These are phyloP conservation scores for Trachurus trachurus DNA, from an alignment of 2,797 vertebrate genomes.

Conservation along the genomic window DNA sequence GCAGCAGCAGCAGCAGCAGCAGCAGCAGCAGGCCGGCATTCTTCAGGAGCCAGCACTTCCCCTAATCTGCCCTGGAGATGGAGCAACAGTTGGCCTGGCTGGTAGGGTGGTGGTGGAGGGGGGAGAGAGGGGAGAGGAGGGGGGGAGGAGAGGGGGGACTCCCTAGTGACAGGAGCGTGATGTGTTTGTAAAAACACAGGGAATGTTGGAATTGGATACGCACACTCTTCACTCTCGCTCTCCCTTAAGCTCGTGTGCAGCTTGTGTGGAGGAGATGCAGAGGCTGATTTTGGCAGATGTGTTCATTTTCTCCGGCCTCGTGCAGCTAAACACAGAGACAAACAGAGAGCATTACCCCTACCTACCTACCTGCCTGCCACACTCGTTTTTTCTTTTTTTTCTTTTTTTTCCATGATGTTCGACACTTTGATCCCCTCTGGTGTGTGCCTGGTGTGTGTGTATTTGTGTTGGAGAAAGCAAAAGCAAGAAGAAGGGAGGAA, in stretches of 20 bases:
- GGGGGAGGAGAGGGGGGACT: constrained; percentile 20
- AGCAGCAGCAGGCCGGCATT: constrained; percentile 77
- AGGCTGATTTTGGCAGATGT: constrained; percentile 68
- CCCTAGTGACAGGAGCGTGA: constrained; percentile 65
- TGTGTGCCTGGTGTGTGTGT: constrained; percentile 27
- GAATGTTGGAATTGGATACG: constrained; percentile 70
- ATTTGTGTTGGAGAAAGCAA: constrained; percentile 54
- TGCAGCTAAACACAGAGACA: constrained; percentile 47
- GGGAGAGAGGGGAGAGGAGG: background rate
- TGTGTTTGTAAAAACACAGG: constrained; percentile 71
- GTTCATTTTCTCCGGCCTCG: constrained; percentile 55
- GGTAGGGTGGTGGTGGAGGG: background rate
- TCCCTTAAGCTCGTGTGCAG: constrained; percentile 39
- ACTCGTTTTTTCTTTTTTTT: background rate
- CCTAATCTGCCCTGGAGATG: constrained; percentile 78
- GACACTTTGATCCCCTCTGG: constrained; percentile 46
- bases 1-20: background rate
- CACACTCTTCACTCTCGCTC: constrained; percentile 22
- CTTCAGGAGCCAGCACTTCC: constrained; percentile 79
- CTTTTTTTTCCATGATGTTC: constrained; percentile 23
- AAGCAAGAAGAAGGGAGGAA: constrained; percentile 41
- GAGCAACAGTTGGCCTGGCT: constrained; percentile 78
- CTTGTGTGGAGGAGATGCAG: constrained; percentile 54
- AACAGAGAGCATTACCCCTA: constrained; percentile 42
- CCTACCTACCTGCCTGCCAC: constrained; percentile 40